These are phyloP conservation scores for Lysandra bellargus DNA, from an alignment of 2,888 invertebrate genomes.

Conservation along the genomic window DNA sequence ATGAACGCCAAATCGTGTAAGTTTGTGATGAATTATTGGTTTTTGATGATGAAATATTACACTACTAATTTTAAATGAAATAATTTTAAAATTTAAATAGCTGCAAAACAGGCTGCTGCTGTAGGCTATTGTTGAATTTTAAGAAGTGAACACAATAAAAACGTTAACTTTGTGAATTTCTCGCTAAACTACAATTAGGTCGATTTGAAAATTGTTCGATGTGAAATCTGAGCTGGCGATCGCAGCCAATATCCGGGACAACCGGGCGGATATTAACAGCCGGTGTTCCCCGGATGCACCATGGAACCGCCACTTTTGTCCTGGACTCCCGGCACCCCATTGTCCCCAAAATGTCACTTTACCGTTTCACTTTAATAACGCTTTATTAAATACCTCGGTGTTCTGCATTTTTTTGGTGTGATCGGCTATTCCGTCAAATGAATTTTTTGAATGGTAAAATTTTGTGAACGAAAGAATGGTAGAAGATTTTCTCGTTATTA, in stretches of 20 bases:
- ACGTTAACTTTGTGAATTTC: no score
- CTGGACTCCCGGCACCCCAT: slow-evolving; percentile 4
- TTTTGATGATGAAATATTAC: no score
- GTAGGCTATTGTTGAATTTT: no score
- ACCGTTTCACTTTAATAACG: slow-evolving; percentile 15
- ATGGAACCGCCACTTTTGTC: slow-evolving; percentile 26
- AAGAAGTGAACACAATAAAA: no score
- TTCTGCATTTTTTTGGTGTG: background rate
- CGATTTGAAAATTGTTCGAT: slow-evolving; percentile 16
- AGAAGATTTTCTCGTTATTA: background rate
- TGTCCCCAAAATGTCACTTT: slow-evolving; percentile 22
- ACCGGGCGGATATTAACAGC: slow-evolving; percentile 26
- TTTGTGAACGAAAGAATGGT: background rate
- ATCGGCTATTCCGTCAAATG: background rate
- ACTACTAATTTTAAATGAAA: no score
- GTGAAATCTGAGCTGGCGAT: background rate
- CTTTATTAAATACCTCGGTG: background rate
- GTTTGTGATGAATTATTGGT: no score
- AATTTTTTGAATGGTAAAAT: background rate
- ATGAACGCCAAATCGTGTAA: no score
- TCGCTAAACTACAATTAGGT: background rate
- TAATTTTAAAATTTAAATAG: no score
- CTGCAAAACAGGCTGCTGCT: no score
- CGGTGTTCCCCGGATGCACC: slow-evolving; percentile 23
- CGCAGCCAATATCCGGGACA: slow-evolving; percentile 26